phyloP scores from a whole-genome alignment of 2,797 vertebrate genomes.

The Megalops cyprinoides region DNA sequence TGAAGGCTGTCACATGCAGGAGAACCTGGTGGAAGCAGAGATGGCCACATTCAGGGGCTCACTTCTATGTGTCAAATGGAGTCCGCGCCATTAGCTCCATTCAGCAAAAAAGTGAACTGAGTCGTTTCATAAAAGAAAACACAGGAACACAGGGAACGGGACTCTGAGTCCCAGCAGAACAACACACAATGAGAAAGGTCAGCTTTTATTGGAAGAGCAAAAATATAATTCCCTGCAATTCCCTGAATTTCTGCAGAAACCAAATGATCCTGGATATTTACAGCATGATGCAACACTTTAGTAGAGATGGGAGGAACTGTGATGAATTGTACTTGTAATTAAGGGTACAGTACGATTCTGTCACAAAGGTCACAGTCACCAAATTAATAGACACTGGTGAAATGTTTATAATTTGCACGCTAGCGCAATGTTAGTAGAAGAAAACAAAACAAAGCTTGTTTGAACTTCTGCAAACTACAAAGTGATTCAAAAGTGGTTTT shows the following conservation, averaged over 20 bases:
- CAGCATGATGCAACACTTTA: not conserved
- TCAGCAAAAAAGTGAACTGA: not conserved
- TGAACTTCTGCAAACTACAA: not conserved
- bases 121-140: not conserved
- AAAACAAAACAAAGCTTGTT: no score
- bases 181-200: not conserved
- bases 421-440: no score
- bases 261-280: not conserved
- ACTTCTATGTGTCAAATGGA: not conserved
- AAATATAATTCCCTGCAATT: not conserved
- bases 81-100: not conserved
- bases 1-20: not conserved
- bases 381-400: not conserved
- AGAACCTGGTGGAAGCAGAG: not conserved
- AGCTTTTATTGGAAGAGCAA: not conserved
- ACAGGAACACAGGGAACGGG: conserved; percentile 2
- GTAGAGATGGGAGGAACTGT: conserved; percentile 1
- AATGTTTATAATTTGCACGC: not conserved
- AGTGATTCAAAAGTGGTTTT: not conserved
- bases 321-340: not conserved
- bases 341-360: conserved; percentile 4
- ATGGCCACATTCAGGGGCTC: no score
- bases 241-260: not conserved
- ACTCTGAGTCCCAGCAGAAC: not conserved
- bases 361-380: not conserved